A percentile compares a stretch with the other conserved stretches of the same genome.
phyloP scores from a whole-genome alignment of 1,140 invertebrate genomes.

The Hycleus phaleratus region DNA sequence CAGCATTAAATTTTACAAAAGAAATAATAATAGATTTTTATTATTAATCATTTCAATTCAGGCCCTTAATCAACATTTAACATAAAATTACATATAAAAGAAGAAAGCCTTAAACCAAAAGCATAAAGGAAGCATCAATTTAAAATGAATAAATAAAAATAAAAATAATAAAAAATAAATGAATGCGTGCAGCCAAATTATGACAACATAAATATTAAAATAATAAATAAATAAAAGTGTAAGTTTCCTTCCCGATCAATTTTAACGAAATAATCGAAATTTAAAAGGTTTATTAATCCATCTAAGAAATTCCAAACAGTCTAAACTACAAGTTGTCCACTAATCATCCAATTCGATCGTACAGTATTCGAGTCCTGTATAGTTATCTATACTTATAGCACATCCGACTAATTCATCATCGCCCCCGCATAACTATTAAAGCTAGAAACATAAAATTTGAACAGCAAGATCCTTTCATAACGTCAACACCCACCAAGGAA shows the following conservation, averaged over 20 bases:
- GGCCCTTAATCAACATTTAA: neutral
- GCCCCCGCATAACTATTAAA: too few relatives aligned
- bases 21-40: neutral
- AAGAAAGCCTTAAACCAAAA: neutral
- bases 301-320: too few relatives aligned
- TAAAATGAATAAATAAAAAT: neutral
- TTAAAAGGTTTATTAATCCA: too few relatives aligned
- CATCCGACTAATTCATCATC: too few relatives aligned
- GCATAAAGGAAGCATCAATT: neutral
- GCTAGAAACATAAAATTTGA: too few relatives aligned
- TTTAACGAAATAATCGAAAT: too few relatives aligned
- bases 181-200: conserved; percentile 30
- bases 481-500: too few relatives aligned
- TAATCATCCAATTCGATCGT: too few relatives aligned
- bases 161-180: conserved; percentile 12
- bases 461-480: too few relatives aligned
- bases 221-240: conserved; percentile 18
- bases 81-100: neutral
- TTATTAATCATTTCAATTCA: conserved; percentile 15
- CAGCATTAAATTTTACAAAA: conserved; percentile 8
- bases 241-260: conserved; percentile 21
- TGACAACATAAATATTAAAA: conserved; percentile 21
- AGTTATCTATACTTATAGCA: too few relatives aligned
- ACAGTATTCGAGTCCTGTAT: too few relatives aligned
- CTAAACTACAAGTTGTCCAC: too few relatives aligned